phyloP scores from a whole-genome alignment of 1,140 invertebrate genomes.

The Episyrphus balteatus region DNA sequence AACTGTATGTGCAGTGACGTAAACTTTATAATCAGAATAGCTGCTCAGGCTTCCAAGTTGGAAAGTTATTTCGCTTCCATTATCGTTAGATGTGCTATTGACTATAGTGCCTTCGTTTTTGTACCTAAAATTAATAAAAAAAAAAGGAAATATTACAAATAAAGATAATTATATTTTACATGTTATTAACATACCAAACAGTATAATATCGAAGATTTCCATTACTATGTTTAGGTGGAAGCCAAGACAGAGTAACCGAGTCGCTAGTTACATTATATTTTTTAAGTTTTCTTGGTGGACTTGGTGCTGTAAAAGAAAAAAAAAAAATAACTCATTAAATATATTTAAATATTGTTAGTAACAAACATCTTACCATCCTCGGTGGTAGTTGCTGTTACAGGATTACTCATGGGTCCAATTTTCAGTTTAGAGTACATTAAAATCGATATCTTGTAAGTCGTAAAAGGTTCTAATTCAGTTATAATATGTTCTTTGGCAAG shows the following conservation, averaged over 20 bases:
- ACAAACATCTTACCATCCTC: slow-evolving; percentile 1
- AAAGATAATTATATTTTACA: not conserved
- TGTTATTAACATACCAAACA: not conserved
- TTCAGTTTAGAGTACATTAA: slow-evolving; percentile 18
- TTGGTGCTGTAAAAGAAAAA: slow-evolving; percentile 14
- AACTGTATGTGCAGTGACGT: slow-evolving; percentile 12
- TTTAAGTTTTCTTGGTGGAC: slow-evolving; percentile 14
- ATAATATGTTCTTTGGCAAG: slow-evolving; percentile 10
- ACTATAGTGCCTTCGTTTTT: not conserved
- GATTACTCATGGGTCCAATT: no score
- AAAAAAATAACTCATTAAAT: slow-evolving; percentile 20
- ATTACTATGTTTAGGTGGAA: slow-evolving; percentile 17
- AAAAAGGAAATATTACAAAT: not conserved
- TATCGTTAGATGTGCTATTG: slow-evolving; percentile 7
- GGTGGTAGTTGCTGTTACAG: no score
- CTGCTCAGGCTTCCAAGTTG: slow-evolving; percentile 17
- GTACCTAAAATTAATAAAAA: not conserved
- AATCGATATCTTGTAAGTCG: slow-evolving; percentile 23
- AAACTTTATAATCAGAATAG: slow-evolving; percentile 17
- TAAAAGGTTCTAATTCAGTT: slow-evolving; percentile 18
- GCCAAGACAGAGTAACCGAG: slow-evolving; percentile 14
- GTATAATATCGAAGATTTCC: slow-evolving; percentile 13
- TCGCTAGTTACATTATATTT: slow-evolving; percentile 10
- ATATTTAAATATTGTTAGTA: slow-evolving; percentile 25
- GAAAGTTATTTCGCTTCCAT: slow-evolving; percentile 13